Base-by-base conservation (phyloP, 2,888 invertebrate genomes). In the Clunio marinus region DNA sequence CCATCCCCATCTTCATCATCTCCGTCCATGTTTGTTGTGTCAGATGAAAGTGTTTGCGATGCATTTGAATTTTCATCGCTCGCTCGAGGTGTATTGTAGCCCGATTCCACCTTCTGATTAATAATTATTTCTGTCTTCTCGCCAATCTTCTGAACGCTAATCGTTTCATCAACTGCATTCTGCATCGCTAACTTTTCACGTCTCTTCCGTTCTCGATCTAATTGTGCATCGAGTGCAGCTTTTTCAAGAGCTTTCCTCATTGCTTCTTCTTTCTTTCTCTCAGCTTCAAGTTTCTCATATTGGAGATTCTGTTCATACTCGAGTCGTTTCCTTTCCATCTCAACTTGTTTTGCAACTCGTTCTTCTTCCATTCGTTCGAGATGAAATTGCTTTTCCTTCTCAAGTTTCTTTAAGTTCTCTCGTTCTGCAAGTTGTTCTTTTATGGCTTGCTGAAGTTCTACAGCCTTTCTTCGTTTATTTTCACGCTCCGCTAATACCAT, bases 361-460 rank as follows among this genome's bases (percentile, higher is more conserved):
- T 87, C 81, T 74, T 94, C 93, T 77, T 93, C 93, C 71, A 89
- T 82, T 72, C 84, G 81, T 76, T 96, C 95, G 77, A 94, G 93
- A 73, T 82, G 83, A 71, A 88, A 78, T 71, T 86, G 84, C 66
- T 82, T 81, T 74, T 91, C 90, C 71, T 86, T 83, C 76, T 95
- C 94, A 77, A 89, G 88, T 73, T 85, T 85, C 13, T 89, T 83
- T 66, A 83, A 81, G 73, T 85, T 82, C 74, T 93, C 91, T 55
- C 89, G 84, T 75, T 94, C 94, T 75, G 91, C 89, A 66, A 95
- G 81, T 77, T 95, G 93, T 75, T 87, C 86, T 72, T 89, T 83
- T 73, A 94, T 91, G 13, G 90, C 92, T 70, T 88, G 87, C 78
- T 96, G 96, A 72, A 93, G 86, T 76, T 92, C 93, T 70, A 92